Base-by-base conservation (phyloP, 2,888 invertebrate species). In the Lamproptera curius region DNA sequence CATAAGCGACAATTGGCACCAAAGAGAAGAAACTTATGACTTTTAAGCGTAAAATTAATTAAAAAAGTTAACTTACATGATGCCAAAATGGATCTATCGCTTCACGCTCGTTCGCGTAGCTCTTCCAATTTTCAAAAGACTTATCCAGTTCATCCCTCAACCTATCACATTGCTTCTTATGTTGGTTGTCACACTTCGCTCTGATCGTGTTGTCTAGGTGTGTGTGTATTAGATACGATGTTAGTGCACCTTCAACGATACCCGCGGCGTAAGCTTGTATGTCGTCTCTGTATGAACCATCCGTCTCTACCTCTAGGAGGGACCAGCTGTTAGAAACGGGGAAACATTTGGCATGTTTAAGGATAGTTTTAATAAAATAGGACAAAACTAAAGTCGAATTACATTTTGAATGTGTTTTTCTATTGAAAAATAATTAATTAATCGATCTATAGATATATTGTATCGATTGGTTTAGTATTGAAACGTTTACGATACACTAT, bases 211-310 rank as follows among this genome's bases (percentile, higher is more conserved):
- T 96, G 63, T 91, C 87, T 90, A 95, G 93, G 67, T 95, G 94
- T 63, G 92, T 91, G 70, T 93, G 91, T 57, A 97, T 95, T 47
- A 94, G 87, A 53, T 92, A 92, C 91, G 93, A 93, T 8, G 96
- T 95, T 2, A 96, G 75, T 15, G 92, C 92, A 0, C 96, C 97
- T 75, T 97, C 97, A 0, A 94, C 89, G 34, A 94, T 88, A 3
- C 97, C 97, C 1, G 97, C 96, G 1, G 94, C 93, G 73, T 93
- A 95, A 0, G 96, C 95, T 82, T 97, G 97, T 35, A 94, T 90
- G 61, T 91, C 90, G 71, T 96, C 96, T 0, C 92, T 90, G 73
- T 92, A 94, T 2, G 89, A 87, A 16, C 89, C 85, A 58, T 93
- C 92, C 0, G 95, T 95, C 79, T 94, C 92, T 36, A 96, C 90